These are phyloP conservation scores for Diadema setosum DNA, from an alignment of 35 echinoderm and acorn worm genomes.

Conservation along the genomic window DNA sequence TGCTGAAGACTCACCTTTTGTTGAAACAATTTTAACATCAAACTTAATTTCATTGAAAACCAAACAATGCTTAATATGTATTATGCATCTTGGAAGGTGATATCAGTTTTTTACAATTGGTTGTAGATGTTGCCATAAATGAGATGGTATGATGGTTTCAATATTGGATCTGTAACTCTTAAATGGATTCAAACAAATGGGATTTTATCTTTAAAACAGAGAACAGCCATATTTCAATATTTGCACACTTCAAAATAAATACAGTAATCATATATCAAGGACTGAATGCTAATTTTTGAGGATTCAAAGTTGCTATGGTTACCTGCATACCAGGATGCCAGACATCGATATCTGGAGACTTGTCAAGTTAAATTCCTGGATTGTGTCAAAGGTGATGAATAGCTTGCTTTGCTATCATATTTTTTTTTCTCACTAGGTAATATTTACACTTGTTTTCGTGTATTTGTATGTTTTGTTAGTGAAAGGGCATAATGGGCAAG, in stretches of 20 bases:
- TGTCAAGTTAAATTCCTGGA: neutral
- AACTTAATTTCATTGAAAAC: too few species aligned
- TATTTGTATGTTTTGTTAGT: neutral
- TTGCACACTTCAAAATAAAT: too few species aligned
- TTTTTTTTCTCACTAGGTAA: too few species aligned
- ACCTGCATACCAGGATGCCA: neutral
- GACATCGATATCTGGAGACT: conserved; percentile 4
- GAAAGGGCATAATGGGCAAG: neutral
- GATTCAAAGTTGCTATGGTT: neutral
- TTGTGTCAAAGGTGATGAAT: neutral
- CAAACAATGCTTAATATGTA: too few species aligned
- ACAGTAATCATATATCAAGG: too few species aligned
- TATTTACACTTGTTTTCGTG: neutral
- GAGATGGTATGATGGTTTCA: too few species aligned
- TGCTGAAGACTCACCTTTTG: too few species aligned
- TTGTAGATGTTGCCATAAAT: too few species aligned
- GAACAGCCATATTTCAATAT: neutral
- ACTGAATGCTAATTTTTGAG: neutral
- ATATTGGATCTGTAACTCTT: neutral
- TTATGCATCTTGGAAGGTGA: too few species aligned
- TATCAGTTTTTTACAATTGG: too few species aligned
- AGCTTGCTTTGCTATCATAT: too few species aligned
- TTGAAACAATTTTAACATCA: too few species aligned
- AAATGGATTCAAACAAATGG: neutral
- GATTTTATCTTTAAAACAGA: neutral